Percentiles rank a stretch among this genome's conserved stretches.
Evolutionary conservation across 2,797 vertebrate genomes (phyloP).

Genomic region (Eulemur mongoz): DNA sequence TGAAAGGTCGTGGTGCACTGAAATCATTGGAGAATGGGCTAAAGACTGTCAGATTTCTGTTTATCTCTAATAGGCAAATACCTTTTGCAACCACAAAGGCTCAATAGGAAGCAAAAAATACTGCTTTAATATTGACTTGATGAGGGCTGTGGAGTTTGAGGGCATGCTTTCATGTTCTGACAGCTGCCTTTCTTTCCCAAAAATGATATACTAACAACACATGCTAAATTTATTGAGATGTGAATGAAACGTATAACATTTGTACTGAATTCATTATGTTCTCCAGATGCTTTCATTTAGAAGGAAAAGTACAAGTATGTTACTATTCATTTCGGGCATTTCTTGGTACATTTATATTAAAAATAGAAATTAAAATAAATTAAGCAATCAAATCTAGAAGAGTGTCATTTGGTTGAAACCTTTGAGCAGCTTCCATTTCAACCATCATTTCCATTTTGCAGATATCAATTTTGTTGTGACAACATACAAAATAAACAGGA

Average conservation of each 20-base stretch:
- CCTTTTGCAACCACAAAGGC: background rate
- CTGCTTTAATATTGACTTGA: background rate
- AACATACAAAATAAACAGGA: background rate
- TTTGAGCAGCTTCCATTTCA: background rate
- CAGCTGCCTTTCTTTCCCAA: background rate
- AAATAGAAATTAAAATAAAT: background rate
- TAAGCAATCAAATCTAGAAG: conserved; percentile 4
- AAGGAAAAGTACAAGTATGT: background rate
- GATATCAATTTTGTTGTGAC: background rate
- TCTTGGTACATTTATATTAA: conserved; percentile 6
- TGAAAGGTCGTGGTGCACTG: background rate
- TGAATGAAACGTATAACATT: background rate
- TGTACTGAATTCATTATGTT: background rate
- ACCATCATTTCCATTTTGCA: background rate
- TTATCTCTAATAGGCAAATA: background rate
- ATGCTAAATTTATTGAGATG: background rate
- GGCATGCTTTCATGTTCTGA: background rate
- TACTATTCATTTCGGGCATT: background rate
- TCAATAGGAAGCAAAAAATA: conserved; percentile 19
- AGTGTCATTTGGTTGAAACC: background rate
- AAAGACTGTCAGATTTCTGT: background rate
- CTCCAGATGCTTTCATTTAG: background rate
- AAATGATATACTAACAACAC: background rate
- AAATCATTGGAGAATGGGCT: conserved; percentile 17
- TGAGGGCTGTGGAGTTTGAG: background rate